These are phyloP conservation scores for Phlogophora meticulosa DNA, from an alignment of 2,888 invertebrate species.

Conservation along the genomic window DNA sequence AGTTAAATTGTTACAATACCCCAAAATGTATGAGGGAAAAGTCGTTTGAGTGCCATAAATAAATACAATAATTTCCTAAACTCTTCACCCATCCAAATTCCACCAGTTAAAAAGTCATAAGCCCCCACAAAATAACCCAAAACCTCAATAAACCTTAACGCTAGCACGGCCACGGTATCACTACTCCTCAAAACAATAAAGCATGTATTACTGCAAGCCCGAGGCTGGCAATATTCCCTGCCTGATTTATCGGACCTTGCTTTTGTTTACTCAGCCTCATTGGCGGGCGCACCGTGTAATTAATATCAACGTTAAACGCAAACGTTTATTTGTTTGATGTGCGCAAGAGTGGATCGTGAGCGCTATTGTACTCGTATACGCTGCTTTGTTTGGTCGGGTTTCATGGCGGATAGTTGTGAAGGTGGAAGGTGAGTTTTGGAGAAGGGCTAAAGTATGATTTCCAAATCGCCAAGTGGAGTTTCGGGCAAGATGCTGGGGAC, in stretches of 20 bases:
- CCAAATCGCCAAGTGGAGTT: neutral
- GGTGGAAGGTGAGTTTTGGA: neutral
- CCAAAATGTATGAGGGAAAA: no score
- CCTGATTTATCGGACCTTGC: slow-evolving; percentile 72
- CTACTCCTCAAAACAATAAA: slow-evolving; percentile 52
- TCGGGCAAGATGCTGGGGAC: neutral
- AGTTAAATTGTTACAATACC: no score
- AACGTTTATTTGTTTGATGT: slow-evolving; percentile 55
- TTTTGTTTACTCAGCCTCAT: slow-evolving; percentile 77
- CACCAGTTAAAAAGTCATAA: neutral
- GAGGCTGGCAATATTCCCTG: slow-evolving; percentile 52
- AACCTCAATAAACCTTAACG: slow-evolving; percentile 26
- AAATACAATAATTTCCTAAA: no score
- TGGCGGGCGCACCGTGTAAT: slow-evolving; percentile 69
- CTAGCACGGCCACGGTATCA: slow-evolving; percentile 32
- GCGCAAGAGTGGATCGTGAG: slow-evolving; percentile 57
- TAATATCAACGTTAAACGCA: slow-evolving; percentile 67
- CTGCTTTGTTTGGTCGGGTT: slow-evolving; percentile 11
- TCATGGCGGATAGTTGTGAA: slow-evolving; percentile 21
- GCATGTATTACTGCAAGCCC: slow-evolving; percentile 55
- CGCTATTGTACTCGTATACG: slow-evolving; percentile 48
- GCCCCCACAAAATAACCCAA: neutral
- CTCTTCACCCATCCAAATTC: no score
- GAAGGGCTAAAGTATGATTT: neutral
- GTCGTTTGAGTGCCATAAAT: no score